These are phyloP conservation scores for Coecobrya sp. DNA, from an alignment of 2,888 invertebrate species.

Conservation along the genomic window DNA sequence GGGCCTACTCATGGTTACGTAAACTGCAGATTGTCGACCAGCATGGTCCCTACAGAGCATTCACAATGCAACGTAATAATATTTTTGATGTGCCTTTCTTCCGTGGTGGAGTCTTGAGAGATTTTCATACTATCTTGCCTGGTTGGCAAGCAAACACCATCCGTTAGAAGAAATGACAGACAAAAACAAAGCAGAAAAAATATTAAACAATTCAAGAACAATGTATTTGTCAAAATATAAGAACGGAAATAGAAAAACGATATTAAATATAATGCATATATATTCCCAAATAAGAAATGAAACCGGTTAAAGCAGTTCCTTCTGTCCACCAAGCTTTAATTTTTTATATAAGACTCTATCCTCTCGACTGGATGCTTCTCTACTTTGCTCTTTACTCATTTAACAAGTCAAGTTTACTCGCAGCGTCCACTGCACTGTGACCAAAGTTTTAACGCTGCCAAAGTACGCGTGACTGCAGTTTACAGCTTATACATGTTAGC, in stretches of 20 bases:
- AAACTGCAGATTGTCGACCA: conserved; percentile 30
- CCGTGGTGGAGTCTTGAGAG: background rate
- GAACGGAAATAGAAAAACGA: background rate
- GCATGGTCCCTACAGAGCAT: background rate
- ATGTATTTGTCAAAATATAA: background rate
- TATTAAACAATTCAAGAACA: background rate
- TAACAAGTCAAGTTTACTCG: conserved; percentile 12
- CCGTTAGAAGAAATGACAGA: background rate
- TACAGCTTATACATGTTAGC: background rate
- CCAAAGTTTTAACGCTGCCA: background rate
- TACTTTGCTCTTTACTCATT: background rate
- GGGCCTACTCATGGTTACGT: background rate
- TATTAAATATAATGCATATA: no score
- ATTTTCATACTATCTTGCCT: background rate
- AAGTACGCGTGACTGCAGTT: conserved; percentile 4
- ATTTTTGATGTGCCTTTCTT: background rate
- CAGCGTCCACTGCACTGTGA: conserved; percentile 19
- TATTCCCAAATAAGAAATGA: no score
- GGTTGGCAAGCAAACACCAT: background rate
- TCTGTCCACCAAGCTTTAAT: background rate
- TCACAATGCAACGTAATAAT: background rate
- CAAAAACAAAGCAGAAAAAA: background rate
- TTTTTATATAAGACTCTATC: background rate
- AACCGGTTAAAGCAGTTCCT: background rate
- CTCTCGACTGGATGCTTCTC: conserved; percentile 8